phyloP scores from a whole-genome alignment of 2,888 invertebrate species.

The Sialis fuliginosa region DNA sequence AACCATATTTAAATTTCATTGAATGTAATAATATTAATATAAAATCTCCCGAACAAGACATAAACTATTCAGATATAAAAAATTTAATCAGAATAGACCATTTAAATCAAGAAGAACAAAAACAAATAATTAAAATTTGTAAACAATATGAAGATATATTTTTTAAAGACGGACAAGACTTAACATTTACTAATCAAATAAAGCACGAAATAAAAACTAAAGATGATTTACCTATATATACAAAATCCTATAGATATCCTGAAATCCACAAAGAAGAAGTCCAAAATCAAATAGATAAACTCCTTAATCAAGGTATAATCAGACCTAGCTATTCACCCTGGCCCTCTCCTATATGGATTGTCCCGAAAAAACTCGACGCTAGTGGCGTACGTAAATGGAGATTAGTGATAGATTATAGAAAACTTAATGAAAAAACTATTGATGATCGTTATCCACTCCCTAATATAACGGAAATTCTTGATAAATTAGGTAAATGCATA shows the following conservation, averaged over 20 bases:
- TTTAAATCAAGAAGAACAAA: neutral
- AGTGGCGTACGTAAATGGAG: slow-evolving; percentile 17
- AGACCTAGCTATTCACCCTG: slow-evolving; percentile 16
- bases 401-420: slow-evolving; percentile 15
- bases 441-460: slow-evolving; percentile 16
- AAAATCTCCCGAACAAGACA: neutral
- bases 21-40: neutral
- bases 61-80: neutral
- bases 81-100: neutral
- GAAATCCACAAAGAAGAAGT: slow-evolving; percentile 14
- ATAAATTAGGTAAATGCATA: slow-evolving; percentile 11
- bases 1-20: neutral
- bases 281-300: slow-evolving; percentile 14
- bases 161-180: slow-evolving; percentile 6
- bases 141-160: slow-evolving; percentile 9
- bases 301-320: slow-evolving; percentile 17
- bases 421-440: slow-evolving; percentile 16
- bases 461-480: slow-evolving; percentile 11
- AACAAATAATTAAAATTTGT: neutral
- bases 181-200: slow-evolving; percentile 12
- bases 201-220: slow-evolving; percentile 12
- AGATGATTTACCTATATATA: slow-evolving; percentile 13
- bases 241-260: slow-evolving; percentile 14
- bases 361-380: slow-evolving; percentile 19
- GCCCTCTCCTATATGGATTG: slow-evolving; percentile 19